phyloP scores from a whole-genome alignment of 2,888 invertebrate species.

The Margaritifera margaritifera region DNA sequence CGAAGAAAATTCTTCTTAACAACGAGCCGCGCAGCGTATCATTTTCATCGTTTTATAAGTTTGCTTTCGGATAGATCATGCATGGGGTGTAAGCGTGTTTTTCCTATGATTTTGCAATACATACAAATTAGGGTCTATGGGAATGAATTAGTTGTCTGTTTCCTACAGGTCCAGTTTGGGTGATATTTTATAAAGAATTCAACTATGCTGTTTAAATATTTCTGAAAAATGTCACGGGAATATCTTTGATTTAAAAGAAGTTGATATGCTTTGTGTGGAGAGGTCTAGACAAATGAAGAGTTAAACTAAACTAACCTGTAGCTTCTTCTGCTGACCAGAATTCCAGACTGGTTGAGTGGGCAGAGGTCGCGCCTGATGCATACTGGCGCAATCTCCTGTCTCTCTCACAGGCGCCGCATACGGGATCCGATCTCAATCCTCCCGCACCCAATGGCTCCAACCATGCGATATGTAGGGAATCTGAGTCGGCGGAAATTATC shows the following conservation, averaged over 20 bases:
- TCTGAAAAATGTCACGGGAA: background rate
- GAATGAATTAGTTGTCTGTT: background rate
- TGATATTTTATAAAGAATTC: background rate
- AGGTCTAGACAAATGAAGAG: too few species aligned
- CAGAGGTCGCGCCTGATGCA: slow-evolving; percentile 48
- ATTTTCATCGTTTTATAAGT: too few species aligned
- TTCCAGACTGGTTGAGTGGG: slow-evolving; percentile 26
- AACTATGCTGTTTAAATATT: background rate
- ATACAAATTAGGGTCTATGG: background rate
- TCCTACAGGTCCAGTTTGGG: background rate
- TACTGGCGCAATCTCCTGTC: slow-evolving; percentile 52
- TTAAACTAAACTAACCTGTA: slow-evolving; percentile 38
- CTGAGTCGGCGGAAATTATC: slow-evolving; percentile 40
- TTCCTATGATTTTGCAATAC: background rate
- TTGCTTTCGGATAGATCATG: too few species aligned
- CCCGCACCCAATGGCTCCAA: slow-evolving; percentile 51
- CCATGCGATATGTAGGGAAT: slow-evolving; percentile 54
- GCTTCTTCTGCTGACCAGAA: slow-evolving; percentile 55
- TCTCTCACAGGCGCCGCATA: slow-evolving; percentile 48
- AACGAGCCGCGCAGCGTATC: too few species aligned
- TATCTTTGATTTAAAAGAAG: too few species aligned
- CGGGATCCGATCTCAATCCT: slow-evolving; percentile 18
- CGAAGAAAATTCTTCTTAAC: too few species aligned
- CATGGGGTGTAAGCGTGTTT: too few species aligned
- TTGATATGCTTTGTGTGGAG: too few species aligned